phyloP scores from a whole-genome alignment of 2,113 vertebrate species.

The Nanorana parkeri region DNA sequence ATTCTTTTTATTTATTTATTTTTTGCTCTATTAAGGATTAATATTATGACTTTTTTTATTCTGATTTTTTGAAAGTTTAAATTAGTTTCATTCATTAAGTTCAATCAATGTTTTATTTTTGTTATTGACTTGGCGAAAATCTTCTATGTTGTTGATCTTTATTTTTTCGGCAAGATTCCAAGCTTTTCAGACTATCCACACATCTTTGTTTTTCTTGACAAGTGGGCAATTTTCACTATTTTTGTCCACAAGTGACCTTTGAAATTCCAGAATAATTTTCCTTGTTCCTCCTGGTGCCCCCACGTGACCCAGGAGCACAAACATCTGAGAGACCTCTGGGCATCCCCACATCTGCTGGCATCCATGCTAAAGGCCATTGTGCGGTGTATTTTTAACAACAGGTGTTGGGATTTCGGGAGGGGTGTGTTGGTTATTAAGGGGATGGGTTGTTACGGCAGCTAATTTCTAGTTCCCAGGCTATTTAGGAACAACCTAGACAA shows the following conservation, averaged over 20 bases:
- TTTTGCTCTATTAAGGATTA: too few species aligned
- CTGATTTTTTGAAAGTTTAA: too few species aligned
- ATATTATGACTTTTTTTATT: too few species aligned
- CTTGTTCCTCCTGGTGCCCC: slow-evolving; percentile 82
- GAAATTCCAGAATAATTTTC: slow-evolving; percentile 85
- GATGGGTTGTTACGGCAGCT: slow-evolving; percentile 68
- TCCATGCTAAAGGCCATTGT: slow-evolving; percentile 75
- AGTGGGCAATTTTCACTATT: slow-evolving; percentile 87
- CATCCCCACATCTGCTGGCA: slow-evolving; percentile 83
- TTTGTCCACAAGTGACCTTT: slow-evolving; percentile 79
- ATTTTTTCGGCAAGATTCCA: slow-evolving; percentile 62
- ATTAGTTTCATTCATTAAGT: too few species aligned
- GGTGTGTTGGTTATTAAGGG: slow-evolving; percentile 68
- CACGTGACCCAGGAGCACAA: slow-evolving; percentile 79
- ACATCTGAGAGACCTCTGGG: slow-evolving; percentile 84
- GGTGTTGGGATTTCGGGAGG: slow-evolving; percentile 74
- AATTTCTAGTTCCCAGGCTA: slow-evolving; percentile 75
- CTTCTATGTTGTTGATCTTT: not conserved
- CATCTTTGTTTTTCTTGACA: slow-evolving; percentile 77
- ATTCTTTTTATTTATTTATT: too few species aligned
- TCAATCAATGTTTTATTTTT: too few species aligned
- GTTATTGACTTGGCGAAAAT: too few species aligned
- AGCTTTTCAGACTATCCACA: slow-evolving; percentile 67
- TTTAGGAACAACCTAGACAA: slow-evolving; percentile 73
- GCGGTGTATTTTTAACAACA: slow-evolving; percentile 77